Evolutionary conservation across 2,888 invertebrate genomes (phyloP), one percentile per base, ranked within the genome.

Genomic region (Carterocephalus palaemon): DNA sequence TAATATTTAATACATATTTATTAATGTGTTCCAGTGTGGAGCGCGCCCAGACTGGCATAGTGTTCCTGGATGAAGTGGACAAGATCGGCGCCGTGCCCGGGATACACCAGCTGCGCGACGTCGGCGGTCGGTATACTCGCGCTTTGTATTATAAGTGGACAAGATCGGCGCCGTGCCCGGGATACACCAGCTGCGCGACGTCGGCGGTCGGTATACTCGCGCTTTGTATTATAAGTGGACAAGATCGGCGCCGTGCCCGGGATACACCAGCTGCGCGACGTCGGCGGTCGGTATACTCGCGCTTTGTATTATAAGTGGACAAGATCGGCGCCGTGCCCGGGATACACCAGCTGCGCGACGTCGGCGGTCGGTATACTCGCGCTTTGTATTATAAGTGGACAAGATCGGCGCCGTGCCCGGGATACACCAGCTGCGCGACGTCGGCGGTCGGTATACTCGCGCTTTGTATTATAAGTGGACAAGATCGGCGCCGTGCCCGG

Each of bases 71-170:
- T 75, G 99, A 99, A 79, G 98, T 99, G 17, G 99, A 99, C 80
- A 99, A 99, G 88, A 99, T 99, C 56, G 98, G 98, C 17, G 97
- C 98, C 17, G 97, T 98, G 5, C 98, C 98, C 17, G 98, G 98
- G 4, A 90, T 90, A 47, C 90, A 90, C 57, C 98, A 98, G 70
- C 86, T 98, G 37, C 87, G 99, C 41, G 99, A 99, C 78, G 99
- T 99, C 1, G 98, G 98, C 40, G 97, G 90, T 89, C 54, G 63
- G 64, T 56, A 9, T 9, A 9, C 4, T 4, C n/a, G n/a, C n/a
- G n/a, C n/a, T n/a, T n/a, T n/a, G n/a, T n/a, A n/a, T n/a, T n/a
- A n/a, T n/a, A 99, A 79, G 98, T 99, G 17, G 99, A 99, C 80
- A 99, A 99, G 88, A 99, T 99, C 56, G 98, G 98, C 17, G 97